A percentile compares a stretch with the other conserved stretches of the same genome.
Conservation (phyloP, 1,140 invertebrate species). For the Drosophila watanabei region DNA sequence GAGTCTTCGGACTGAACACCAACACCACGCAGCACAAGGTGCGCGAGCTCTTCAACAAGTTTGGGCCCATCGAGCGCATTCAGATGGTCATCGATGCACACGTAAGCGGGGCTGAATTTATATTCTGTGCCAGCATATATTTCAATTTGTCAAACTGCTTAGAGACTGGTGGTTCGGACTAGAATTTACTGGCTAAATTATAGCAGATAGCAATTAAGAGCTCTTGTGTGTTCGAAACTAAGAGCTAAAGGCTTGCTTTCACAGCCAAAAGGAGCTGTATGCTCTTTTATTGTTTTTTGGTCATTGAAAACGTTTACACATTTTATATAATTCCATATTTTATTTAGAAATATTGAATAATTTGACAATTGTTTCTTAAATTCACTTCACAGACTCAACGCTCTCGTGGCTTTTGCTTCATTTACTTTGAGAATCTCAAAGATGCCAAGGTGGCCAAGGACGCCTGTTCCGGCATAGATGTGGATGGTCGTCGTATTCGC, state of each 20-base stretch:
- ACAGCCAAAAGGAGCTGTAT: conserved; percentile 31
- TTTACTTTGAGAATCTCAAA: conserved; percentile 95
- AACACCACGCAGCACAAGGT: conserved; percentile 97
- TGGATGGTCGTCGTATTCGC: conserved; percentile 96
- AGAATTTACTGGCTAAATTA: conserved; percentile 56
- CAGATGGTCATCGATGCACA: conserved; percentile 98
- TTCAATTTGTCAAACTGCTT: not conserved
- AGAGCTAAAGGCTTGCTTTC: conserved; percentile 72
- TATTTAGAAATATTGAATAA: not conserved
- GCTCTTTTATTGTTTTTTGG: not conserved
- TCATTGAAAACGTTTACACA: not conserved
- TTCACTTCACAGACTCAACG: conserved; percentile 90
- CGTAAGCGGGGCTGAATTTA: conserved; percentile 87
- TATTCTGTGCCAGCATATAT: conserved; percentile 1
- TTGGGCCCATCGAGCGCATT: conserved; percentile 96
- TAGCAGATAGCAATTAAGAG: conserved; percentile 64
- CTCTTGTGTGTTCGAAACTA: conserved; percentile 46
- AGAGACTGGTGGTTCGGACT: conserved; percentile 12
- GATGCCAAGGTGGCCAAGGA: conserved; percentile 98
- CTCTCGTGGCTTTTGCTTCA: conserved; percentile 98
- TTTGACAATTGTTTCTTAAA: not conserved
- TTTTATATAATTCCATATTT: not conserved
- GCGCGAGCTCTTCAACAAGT: conserved; percentile 97
- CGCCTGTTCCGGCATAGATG: conserved; percentile 96
- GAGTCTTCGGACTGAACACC: conserved; percentile 97